Evolutionary conservation across 2,113 vertebrate genomes (phyloP).

Genomic region (Oxyura jamaicensis): DNA sequence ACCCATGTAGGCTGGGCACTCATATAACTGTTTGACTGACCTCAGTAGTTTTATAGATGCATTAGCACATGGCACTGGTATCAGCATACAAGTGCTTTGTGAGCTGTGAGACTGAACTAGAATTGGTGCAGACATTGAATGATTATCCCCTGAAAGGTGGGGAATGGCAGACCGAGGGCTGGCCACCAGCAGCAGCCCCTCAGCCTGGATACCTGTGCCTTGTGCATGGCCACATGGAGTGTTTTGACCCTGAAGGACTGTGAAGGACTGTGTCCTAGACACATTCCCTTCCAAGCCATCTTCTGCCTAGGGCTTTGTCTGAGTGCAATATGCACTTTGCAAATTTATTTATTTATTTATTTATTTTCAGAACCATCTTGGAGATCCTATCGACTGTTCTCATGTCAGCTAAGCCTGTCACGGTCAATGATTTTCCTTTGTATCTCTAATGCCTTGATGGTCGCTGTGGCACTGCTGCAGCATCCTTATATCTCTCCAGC

Average conservation of each 20-base stretch:
- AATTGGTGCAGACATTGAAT: background rate
- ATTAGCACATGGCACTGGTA: background rate
- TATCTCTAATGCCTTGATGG: background rate
- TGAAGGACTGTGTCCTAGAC: background rate
- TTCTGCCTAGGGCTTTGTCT: background rate
- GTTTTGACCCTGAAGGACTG: background rate
- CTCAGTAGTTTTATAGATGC: background rate
- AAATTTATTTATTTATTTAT: too few relatives aligned
- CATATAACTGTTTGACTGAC: rapidly evolving
- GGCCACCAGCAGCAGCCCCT: background rate
- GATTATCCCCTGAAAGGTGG: background rate
- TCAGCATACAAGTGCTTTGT: background rate
- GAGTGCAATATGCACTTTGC: background rate
- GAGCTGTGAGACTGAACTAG: background rate
- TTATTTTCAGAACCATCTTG: background rate
- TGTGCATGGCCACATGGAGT: too few relatives aligned
- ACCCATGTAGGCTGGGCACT: rapidly evolving
- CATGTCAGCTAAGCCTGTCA: background rate
- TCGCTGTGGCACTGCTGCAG: background rate
- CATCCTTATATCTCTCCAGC: background rate
- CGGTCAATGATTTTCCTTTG: background rate
- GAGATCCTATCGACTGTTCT: background rate
- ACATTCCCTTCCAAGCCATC: background rate
- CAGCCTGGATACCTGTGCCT: background rate
- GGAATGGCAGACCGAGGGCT: background rate